These are phyloP conservation scores for Ctena decussata DNA, from an alignment of 2,888 invertebrate species.

Conservation along the genomic window DNA sequence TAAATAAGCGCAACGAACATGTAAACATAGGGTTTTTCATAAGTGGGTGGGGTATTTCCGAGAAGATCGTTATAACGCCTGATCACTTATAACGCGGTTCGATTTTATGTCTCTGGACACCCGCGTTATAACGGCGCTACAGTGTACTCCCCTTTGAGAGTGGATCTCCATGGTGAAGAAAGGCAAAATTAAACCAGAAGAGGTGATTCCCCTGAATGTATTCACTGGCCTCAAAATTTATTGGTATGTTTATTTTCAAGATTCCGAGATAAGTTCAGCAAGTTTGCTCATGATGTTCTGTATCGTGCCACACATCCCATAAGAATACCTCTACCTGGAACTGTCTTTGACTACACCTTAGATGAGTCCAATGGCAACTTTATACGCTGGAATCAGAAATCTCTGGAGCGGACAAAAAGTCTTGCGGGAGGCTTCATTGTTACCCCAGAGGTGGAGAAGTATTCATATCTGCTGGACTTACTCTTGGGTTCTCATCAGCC, in stretches of 20 bases:
- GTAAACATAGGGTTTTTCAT: too few species aligned
- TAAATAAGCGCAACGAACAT: too few species aligned
- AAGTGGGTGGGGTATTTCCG: too few species aligned
- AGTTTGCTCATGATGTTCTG: conserved; percentile 83
- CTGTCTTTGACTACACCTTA: conserved; percentile 83
- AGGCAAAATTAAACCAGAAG: too few species aligned
- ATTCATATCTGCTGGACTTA: conserved; percentile 81
- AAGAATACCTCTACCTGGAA: conserved; percentile 78
- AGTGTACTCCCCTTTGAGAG: too few species aligned
- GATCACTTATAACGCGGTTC: too few species aligned
- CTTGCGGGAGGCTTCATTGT: conserved; percentile 77
- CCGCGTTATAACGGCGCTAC: too few species aligned
- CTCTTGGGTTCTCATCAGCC: conserved; percentile 79
- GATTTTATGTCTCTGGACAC: too few species aligned
- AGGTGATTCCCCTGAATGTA: too few species aligned
- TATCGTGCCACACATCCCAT: conserved; percentile 82
- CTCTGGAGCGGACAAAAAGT: conserved; percentile 76
- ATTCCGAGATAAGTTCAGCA: conserved; percentile 81
- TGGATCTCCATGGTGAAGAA: too few species aligned
- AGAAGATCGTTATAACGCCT: too few species aligned
- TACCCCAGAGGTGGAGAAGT: conserved; percentile 85
- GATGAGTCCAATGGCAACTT: conserved; percentile 79
- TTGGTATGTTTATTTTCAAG: conserved; percentile 68
- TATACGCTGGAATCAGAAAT: conserved; percentile 80
- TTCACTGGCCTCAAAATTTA: too few species aligned